Base-by-base conservation (phyloP, 2,113 vertebrate species). In the Agelaius phoeniceus region DNA sequence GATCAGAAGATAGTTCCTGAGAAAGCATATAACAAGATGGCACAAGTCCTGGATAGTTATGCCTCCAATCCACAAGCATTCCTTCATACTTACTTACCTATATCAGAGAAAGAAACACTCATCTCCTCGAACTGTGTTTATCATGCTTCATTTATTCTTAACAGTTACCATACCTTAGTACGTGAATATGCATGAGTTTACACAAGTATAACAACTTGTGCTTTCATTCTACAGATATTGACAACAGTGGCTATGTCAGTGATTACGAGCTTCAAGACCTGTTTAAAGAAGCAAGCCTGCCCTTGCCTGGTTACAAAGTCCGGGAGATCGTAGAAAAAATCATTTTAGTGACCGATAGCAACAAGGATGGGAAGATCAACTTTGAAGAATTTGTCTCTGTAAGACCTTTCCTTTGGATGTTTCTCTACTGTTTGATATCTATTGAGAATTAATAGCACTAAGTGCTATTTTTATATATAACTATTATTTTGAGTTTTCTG, bases 241-340 rank as follows among this genome's bases (percentile, higher is more conserved):
- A 99, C 95, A 99, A 99, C 85, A 99, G 99, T 5, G 99, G 99
- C 3, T 99, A 97, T n/a, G 99, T 99, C 72, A 99, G 98, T 74
- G 99, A 99, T 96, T 99, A 99, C 49, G 99, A 99, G 94, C 99
- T 99, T 43, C 99, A 99, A 93, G 99, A 99, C 85, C 98, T 99
- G 28, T 99, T 99, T 96, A 99, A 98, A 93, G 99, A 99, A 97
- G 99, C 99, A 15, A 99, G 98, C 49, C 98, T 99, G 63, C 98
- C 98, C 28, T 96, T 99, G 82, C 99, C 99, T 30, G 99, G 99
- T 22, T 99, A 99, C 98, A 99, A 98, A 96, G 98, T 99, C 39
- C 98, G 99, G 11, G 99, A 99, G 87, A 99, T 99, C 21, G 96
- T 98, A 31, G 99, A 99, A 97, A 99, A 98, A 89, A 98, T 99